These are phyloP conservation scores for Arge pagana DNA, from an alignment of 2,888 invertebrate species.

Conservation along the genomic window DNA sequence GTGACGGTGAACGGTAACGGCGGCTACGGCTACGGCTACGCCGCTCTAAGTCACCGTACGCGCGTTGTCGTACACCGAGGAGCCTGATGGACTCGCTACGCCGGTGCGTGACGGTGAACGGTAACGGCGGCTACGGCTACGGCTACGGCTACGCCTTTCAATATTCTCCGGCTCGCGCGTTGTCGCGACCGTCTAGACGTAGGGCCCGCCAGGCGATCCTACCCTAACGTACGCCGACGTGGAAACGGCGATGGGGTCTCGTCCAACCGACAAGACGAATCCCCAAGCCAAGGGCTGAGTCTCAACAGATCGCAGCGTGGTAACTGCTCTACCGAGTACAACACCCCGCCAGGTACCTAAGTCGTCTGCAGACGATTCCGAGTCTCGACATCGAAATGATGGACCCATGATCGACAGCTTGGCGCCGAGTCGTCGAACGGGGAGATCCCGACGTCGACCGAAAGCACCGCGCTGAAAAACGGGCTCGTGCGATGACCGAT, in stretches of 20 bases:
- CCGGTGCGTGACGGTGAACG: too few relatives aligned
- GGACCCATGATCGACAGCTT: slow-evolving; percentile 50
- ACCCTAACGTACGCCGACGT: too few relatives aligned
- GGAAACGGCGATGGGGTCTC: slow-evolving; percentile 36
- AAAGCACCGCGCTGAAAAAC: slow-evolving; percentile 45
- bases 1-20: slow-evolving; percentile 29
- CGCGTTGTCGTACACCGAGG: too few relatives aligned
- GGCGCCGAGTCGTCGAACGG: slow-evolving; percentile 49
- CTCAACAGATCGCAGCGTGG: slow-evolving; percentile 67
- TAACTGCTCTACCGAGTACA: slow-evolving; percentile 66
- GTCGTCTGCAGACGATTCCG: slow-evolving; percentile 68
- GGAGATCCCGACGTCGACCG: slow-evolving; percentile 35
- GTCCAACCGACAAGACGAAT: slow-evolving; percentile 49
- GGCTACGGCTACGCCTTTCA: slow-evolving; percentile 4
- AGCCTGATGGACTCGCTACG: too few relatives aligned
- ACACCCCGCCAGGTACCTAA: slow-evolving; percentile 66
- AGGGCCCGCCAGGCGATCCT: too few relatives aligned
- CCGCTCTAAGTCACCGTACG: too few relatives aligned
- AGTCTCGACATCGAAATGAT: slow-evolving; percentile 62
- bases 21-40: slow-evolving; percentile 26
- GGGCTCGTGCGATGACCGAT: slow-evolving; percentile 55
- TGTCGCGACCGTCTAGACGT: too few relatives aligned
- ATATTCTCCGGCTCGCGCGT: too few relatives aligned
- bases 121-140: slow-evolving; percentile 25
- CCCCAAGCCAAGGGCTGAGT: slow-evolving; percentile 61